phyloP scores from a whole-genome alignment of 2,113 vertebrate species.

The Misgurnus mizolepis region DNA sequence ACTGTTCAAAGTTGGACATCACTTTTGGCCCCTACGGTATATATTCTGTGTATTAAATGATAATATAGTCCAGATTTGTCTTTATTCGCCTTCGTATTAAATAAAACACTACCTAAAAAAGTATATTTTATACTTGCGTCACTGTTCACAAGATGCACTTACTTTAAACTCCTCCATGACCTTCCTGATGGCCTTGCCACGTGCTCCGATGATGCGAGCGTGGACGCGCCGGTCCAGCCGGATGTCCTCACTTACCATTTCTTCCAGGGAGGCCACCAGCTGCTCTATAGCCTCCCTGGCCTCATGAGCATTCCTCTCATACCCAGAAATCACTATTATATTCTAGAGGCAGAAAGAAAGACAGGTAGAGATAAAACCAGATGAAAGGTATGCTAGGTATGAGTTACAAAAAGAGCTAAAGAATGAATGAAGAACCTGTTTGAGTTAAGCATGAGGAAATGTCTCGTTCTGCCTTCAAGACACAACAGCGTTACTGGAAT shows the following conservation, averaged over 20 bases:
- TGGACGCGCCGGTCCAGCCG: slow-evolving; percentile 80
- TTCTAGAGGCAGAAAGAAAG: slow-evolving; percentile 63
- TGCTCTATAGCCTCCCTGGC: slow-evolving; percentile 75
- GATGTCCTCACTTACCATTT: slow-evolving; percentile 81
- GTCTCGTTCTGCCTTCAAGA: slow-evolving; percentile 1
- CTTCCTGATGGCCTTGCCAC: slow-evolving; percentile 80
- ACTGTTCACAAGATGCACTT: neutral
- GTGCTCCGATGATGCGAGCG: slow-evolving; percentile 80
- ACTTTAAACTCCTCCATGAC: slow-evolving; percentile 86
- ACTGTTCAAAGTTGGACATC: no score
- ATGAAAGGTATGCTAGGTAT: neutral
- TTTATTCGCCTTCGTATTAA: neutral
- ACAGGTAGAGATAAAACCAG: neutral
- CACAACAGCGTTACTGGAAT: neutral
- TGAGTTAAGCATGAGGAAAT: neutral
- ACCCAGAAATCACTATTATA: slow-evolving; percentile 78
- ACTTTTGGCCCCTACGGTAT: no score
- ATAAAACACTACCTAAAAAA: neutral
- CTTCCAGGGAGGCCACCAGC: slow-evolving; percentile 78
- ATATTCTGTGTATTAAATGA: neutral
- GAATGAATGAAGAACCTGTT: neutral
- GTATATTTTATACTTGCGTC: neutral
- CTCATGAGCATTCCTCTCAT: slow-evolving; percentile 78
- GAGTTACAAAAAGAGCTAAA: neutral
- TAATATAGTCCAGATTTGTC: neutral